Evolutionary conservation across 92 coral and sea anemone genomes (phyloP), one percentile per base, ranked within the genome.

Genomic region (Bergia puertoricense): DNA sequence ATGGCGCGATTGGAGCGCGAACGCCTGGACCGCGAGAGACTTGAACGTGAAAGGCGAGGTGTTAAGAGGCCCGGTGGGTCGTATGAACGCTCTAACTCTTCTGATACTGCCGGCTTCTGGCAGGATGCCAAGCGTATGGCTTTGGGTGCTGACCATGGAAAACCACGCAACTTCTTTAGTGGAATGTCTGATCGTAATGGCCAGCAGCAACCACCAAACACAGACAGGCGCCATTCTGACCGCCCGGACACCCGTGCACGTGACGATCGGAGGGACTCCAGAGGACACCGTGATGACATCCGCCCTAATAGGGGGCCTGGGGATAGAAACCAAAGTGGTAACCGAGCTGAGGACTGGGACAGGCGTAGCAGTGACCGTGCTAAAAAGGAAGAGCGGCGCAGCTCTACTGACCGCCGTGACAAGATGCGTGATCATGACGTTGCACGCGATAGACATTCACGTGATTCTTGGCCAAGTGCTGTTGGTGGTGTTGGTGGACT

Each of bases 51-150:
- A 79, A 83, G 96, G 75, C 95, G 99, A 51, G 96, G 94, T 37
- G 83, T 94, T 37, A 97, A 97, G 85, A 94, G 99, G 38, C 90
- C 98, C 79, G 98, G 91, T 30, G 95, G 91, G 18, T 78, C 97
- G 2, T 95, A 91, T 81, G 95, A 92, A 81, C 93, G 96, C 16
- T 91, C 92, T 9, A 92, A 91, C 73, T 54, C 91, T 18, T 92
- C 95, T 38, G 92, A 93, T 39, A 91, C 89, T 50, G 94, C 93
- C 81, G 99, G 99, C 18, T 97, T 92, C 88, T 97, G 99, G 99
- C 98, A 95, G 79, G 99, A 97, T 56, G 79, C 98, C 13, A 97
- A 97, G 88, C 96, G 99, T 16, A 86, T 96, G 88, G 97, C 98
- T 2, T 91, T 96, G 15, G 93, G 92, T 22, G 92, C 90, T 20